phyloP scores from a whole-genome alignment of 1,140 invertebrate species.

The Leptoteleia sp. region DNA sequence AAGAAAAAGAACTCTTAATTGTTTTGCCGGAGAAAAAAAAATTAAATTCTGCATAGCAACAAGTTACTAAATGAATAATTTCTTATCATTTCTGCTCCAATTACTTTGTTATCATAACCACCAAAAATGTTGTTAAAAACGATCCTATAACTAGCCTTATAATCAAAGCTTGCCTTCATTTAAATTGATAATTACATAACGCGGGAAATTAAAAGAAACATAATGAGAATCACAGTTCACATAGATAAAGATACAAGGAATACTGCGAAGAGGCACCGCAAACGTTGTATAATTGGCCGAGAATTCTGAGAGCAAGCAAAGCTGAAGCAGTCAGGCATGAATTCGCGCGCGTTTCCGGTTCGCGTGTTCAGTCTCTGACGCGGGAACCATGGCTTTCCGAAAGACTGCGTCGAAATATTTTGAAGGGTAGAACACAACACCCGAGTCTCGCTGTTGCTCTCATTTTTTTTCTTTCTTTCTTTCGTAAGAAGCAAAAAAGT shows the following conservation, averaged over 20 bases:
- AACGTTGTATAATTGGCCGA: conserved; percentile 78
- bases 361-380: conserved; percentile 73
- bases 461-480: no score
- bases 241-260: conserved; percentile 59
- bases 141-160: background rate
- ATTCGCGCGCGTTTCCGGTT: conserved; percentile 74
- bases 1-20: no score
- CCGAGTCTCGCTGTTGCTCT: conserved; percentile 50
- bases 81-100: background rate
- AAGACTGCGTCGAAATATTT: conserved; percentile 71
- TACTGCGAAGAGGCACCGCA: conserved; percentile 68
- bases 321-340: conserved; percentile 73
- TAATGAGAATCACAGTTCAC: conserved; percentile 52
- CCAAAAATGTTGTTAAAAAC: conserved; percentile 11
- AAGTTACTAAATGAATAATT: background rate
- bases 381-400: conserved; percentile 70
- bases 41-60: no score
- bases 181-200: conserved; percentile 56
- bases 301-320: conserved; percentile 75
- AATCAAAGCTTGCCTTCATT: conserved; percentile 22
- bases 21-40: no score
- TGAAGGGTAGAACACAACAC: conserved; percentile 66
- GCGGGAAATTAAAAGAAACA: conserved; percentile 45
- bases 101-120: conserved; percentile 3
- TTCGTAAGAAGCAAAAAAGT: conserved; percentile 8